Percentiles rank a stretch among this genome's conserved stretches.
phyloP scores from a whole-genome alignment of 2,888 invertebrate genomes.

The Pollenia amentaria region DNA sequence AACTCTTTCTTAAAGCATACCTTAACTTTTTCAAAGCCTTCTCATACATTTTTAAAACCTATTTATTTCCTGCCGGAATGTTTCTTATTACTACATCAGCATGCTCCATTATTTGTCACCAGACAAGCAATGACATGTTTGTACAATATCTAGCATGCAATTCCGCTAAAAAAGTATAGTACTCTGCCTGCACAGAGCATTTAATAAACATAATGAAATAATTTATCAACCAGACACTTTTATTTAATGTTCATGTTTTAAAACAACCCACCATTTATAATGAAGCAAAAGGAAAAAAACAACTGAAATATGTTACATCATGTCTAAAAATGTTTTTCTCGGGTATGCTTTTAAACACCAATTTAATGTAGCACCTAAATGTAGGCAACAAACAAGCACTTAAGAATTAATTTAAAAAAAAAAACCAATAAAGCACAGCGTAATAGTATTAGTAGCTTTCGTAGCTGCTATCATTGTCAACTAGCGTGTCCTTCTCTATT shows the following conservation, averaged over 20 bases:
- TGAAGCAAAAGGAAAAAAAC: constrained; percentile 18
- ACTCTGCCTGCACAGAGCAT: neutral
- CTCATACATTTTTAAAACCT: constrained; percentile 10
- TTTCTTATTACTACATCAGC: constrained; percentile 35
- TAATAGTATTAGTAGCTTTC: neutral
- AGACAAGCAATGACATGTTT: constrained; percentile 63
- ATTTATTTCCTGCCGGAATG: constrained; percentile 3
- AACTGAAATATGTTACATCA: constrained; percentile 40
- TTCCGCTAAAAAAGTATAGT: constrained; percentile 16
- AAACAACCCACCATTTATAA: constrained; percentile 64
- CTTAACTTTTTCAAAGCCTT: neutral
- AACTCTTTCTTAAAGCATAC: neutral
- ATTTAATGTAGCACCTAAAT: constrained; percentile 72
- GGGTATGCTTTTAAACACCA: constrained; percentile 65
- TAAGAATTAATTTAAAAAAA: neutral
- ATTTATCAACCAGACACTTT: constrained; percentile 82
- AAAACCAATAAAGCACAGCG: neutral
- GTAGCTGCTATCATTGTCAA: no score
- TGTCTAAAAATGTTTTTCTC: constrained; percentile 47
- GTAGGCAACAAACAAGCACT: constrained; percentile 45
- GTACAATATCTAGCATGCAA: constrained; percentile 56
- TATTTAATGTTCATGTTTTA: constrained; percentile 73
- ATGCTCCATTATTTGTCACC: constrained; percentile 53
- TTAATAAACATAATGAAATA: constrained; percentile 80
- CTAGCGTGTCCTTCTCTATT: constrained; percentile 5